These are phyloP conservation scores for Rhorus exstirpatorius DNA, from an alignment of 2,888 invertebrate species.

Conservation along the genomic window DNA sequence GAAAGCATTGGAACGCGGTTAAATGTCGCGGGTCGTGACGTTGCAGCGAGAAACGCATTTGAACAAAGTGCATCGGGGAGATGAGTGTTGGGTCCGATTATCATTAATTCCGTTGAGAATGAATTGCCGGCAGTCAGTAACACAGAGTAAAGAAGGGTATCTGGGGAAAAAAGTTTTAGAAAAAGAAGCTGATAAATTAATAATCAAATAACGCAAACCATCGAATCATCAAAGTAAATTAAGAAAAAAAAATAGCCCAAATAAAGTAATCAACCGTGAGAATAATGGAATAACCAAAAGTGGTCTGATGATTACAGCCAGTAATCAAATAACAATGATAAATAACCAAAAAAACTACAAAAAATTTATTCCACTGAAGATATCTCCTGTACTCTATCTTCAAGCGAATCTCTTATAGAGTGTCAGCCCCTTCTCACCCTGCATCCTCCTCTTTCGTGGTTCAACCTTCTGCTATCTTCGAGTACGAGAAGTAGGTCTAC, in stretches of 20 bases:
- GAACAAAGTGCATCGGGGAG: neutral
- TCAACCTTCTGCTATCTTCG: constrained; percentile 52
- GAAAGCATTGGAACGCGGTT: constrained; percentile 20
- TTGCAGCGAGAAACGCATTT: neutral
- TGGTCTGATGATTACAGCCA: too few species aligned
- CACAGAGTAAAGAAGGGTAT: neutral
- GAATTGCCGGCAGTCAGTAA: neutral
- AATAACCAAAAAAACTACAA: too few species aligned
- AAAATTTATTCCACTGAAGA: too few species aligned
- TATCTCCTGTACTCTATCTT: neutral
- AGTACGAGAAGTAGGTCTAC: constrained; percentile 50
- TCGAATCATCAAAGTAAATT: too few species aligned
- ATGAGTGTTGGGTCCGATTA: neutral
- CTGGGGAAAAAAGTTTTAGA: too few species aligned
- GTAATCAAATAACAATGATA: too few species aligned
- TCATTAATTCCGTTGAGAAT: neutral
- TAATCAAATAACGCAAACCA: too few species aligned
- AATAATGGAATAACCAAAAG: too few species aligned
- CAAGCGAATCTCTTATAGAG: neutral
- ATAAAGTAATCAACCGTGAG: too few species aligned
- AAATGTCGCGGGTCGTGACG: neutral
- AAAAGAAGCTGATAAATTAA: too few species aligned
- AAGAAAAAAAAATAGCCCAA: too few species aligned
- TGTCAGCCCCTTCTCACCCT: constrained; percentile 3
- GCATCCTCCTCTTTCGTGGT: neutral